Base-by-base conservation (phyloP, 2,113 vertebrate species). In the Lipophrys pholis region DNA sequence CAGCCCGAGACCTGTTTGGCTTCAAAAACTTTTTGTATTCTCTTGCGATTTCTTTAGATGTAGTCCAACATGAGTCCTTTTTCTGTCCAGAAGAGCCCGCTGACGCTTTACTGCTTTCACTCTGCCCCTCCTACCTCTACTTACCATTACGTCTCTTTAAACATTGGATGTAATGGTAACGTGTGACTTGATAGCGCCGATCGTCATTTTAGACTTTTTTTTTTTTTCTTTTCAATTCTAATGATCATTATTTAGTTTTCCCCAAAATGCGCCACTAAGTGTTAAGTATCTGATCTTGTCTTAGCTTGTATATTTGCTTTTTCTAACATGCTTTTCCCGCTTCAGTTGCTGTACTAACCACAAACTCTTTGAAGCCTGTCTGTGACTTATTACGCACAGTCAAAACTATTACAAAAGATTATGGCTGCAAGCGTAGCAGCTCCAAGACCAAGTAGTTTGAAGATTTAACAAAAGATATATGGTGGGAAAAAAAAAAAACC, bases 81-180 rank as follows among this genome's bases (percentile, higher is more conserved):
- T 48, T 51, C 3, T 48, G 39, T 69, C 71, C 59, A 46, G 45
- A 69, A 58, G 48, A 81, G 59, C 60, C 66, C 9, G 67, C 54
- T 73, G 56, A 73, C 56, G 54, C 76, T 70, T 74, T 66, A 70
- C 53, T 78, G 46, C 71, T 87, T 76, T 82, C 50, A 67, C 67
- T 56, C 78, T 76, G 67, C 64, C 88, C 83, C 83, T 90, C 74
- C 89, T 90, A 87, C 88, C 89, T 91, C 89, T 87, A 70, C 73
- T 45, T 66, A 36, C 78, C 53, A 74, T 21, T 57, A 9, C 49
- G 60, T 82, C 63, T 82, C 64, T 80, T 71, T 46, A 39, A 66
- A 78, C 55, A 59, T 83, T 75, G 64, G 30, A 74, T 69, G 57
- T 49, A 41, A 69, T 12, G 38, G 7, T 79, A 59, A 84, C 49